A percentile compares a stretch with the other conserved stretches of the same genome.
These are phyloP conservation scores for Colius striatus DNA, from an alignment of 2,113 vertebrate genomes.

Conservation along the genomic window DNA sequence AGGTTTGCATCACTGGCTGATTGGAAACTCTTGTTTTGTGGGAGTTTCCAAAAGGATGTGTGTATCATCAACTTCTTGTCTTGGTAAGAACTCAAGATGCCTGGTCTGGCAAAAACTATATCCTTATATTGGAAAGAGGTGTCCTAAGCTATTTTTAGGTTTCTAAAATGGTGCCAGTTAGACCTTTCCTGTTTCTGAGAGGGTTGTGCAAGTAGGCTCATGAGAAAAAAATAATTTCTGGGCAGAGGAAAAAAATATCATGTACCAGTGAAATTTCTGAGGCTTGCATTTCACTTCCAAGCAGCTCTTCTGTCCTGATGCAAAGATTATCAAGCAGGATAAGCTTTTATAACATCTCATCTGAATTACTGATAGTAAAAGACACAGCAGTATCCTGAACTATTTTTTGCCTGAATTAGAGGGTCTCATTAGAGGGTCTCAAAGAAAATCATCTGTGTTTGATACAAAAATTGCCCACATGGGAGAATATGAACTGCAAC, in stretches of 20 bases:
- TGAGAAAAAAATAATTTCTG: not conserved
- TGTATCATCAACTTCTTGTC: not conserved
- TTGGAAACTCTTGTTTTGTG: not conserved
- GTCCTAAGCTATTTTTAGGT: not conserved
- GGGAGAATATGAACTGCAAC: not conserved
- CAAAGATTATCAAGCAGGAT: not conserved
- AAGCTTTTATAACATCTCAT: not conserved
- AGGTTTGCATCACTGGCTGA: not conserved
- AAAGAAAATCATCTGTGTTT: conserved; percentile 24
- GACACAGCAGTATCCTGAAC: not conserved
- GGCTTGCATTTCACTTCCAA: not conserved
- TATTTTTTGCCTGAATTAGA: conserved; percentile 16
- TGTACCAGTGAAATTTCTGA: not conserved
- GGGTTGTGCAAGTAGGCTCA: not conserved
- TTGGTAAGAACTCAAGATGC: not conserved
- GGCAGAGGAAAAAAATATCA: not conserved
- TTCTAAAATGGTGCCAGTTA: not conserved
- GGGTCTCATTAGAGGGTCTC: not conserved
- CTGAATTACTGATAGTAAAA: conserved; percentile 7
- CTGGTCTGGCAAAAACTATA: not conserved
- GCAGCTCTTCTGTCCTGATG: not conserved
- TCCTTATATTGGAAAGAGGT: not conserved
- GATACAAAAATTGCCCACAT: not conserved
- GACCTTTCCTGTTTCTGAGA: not conserved
- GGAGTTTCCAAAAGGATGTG: not conserved